Base-by-base conservation (phyloP, 2,888 invertebrate species). In the Buathra laborator region DNA sequence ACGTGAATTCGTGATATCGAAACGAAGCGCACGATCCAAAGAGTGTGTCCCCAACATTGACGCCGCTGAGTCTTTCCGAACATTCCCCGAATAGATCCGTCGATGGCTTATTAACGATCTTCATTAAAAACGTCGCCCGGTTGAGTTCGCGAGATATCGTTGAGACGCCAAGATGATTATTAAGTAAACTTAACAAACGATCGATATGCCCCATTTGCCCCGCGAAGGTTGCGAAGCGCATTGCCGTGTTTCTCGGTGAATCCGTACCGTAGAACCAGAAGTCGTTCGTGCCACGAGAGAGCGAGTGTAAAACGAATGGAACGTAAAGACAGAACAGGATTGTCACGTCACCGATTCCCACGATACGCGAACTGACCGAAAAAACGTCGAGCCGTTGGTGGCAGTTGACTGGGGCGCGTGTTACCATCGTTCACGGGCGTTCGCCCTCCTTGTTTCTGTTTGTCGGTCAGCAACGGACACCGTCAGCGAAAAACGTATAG, bases 281-380 rank as follows among this genome's bases (percentile, higher is more conserved):
- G 51, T 19, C 24, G 74, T 70, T 37, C 78, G 66, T 75, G 81
- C 72, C 44, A 76, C 64, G 83, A 62, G 59, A 56, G 79, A 51
- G 68, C 62, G 32, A 81, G 29, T 46, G n/a, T 32, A 32, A 74
- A 71, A 71, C 85, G 85, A 82, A 85, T 59, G 81, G 79, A 37
- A 79, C 85, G 75, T 75, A 82, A 79, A 82, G 85, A 82, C 85
- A 76, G 85, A 82, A 85, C 85, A 85, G 85, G 85, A 85, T 85
- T 84, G 88, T 88, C 88, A 88, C 88, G 87, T 88, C 87, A 88
- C 84, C 84, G 88, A 87, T 88, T 88, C 88, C 88, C 88, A 88
- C 88, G 88, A 88, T 86, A 84, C 79, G 81, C 76, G 74, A 85
- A 77, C 67, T 84, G 75, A 71, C 84, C 81, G 76, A 81, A 86